Evolutionary conservation across 2,797 vertebrate genomes (phyloP).

Genomic region (Emydoidea blandingii): DNA sequence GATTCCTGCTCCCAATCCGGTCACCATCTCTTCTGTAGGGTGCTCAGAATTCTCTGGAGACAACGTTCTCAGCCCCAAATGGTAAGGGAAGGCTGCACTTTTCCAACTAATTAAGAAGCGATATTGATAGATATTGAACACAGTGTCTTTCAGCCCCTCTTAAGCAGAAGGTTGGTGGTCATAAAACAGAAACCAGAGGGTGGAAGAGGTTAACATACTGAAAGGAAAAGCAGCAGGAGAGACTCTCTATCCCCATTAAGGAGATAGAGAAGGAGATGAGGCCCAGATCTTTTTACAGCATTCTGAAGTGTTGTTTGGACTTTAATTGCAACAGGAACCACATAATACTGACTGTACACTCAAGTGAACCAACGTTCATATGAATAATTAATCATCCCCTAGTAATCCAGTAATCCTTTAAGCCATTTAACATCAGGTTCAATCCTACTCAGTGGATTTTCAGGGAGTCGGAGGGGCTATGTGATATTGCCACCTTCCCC

Average conservation of each 20-base stretch:
- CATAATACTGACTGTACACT: constrained; percentile 10
- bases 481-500: constrained; percentile 44
- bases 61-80: not conserved
- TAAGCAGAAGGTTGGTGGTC: not conserved
- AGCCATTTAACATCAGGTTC: constrained; percentile 68
- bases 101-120: constrained; percentile 23
- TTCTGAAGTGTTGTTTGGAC: not conserved
- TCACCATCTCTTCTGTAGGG: not conserved
- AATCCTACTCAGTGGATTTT: constrained; percentile 51
- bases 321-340: constrained; percentile 42
- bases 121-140: not conserved
- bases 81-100: not conserved
- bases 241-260: not conserved
- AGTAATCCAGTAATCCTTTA: constrained; percentile 65
- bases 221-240: not conserved
- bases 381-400: constrained; percentile 64
- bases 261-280: not conserved
- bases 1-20: not conserved
- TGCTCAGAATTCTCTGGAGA: not conserved
- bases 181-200: constrained; percentile 17
- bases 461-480: not conserved
- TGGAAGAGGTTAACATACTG: not conserved
- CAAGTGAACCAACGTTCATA: constrained; percentile 59
- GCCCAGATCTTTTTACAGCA: constrained; percentile 1
- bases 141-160: not conserved